Base-by-base conservation (phyloP, 2,113 vertebrate species). In the Nesogale talazaci region DNA sequence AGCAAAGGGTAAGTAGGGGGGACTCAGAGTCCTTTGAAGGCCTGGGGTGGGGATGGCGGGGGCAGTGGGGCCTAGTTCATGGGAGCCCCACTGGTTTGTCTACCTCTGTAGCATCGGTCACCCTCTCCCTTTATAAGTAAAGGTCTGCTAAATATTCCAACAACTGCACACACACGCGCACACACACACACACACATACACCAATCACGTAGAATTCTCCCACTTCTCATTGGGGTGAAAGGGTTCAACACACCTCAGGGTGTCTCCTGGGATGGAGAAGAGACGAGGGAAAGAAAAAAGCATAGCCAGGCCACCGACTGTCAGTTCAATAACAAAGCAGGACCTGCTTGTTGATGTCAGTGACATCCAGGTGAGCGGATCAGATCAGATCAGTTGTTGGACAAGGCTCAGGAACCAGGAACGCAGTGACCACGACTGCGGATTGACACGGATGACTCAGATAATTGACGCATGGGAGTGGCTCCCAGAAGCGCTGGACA, bases 1-100 rank as follows among this genome's bases (percentile, higher is more conserved):
- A 92, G 89, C 86, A 93, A 89, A 83, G 59, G 95, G 97, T 97
- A 93, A 97, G 96, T 96, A n/a, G 85, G 78, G 89, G 85, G 81
- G 34, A 84, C 29, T 34, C 3, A 0, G n/a, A 85, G 74, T 19
- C 46, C 81, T 86, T 93, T 36, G 31, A 57, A 95, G 85, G 42
- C 56, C 85, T 38, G 0, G 29, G 12, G 9, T 65, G 25, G 63
- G 59, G 22, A 15, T 29, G 34, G 29, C 74, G 89, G 84, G 69
- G 57, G 65, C 46, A 23, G 9, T 8, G 15, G 42, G 77, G 91
- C 23, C 34, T 57, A 56, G 72, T 34, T 65, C 34, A 3, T 14
- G 57, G 80, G 57, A 67, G 83, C 79, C 65, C n/a, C 42, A 52
- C 72, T 74, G 12, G 25, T 88, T 40, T 72, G 27, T 70, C 83